Evolutionary conservation across 2,888 invertebrate species (phyloP).

Genomic region (Heteromyza rotundicornis): DNA sequence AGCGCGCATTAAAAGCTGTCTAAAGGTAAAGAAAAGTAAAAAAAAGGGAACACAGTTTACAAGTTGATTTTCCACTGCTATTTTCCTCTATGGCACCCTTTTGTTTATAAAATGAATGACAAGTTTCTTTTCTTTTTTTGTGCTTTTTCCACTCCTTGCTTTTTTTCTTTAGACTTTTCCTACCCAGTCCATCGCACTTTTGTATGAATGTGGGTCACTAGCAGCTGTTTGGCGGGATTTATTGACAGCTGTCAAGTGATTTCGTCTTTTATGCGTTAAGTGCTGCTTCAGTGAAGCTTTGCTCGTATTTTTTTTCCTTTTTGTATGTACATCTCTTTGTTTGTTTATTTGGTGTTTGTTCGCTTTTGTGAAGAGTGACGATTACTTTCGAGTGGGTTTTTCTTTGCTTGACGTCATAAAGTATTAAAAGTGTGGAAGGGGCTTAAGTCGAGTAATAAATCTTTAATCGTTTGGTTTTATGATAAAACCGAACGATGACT

Average conservation of each 20-base stretch:
- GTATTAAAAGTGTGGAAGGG: no score
- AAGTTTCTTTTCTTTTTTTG: not conserved
- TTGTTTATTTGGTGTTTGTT: not conserved
- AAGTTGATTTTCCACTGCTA: not conserved
- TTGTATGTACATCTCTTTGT: not conserved
- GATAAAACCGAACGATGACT: no score
- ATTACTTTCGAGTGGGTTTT: not conserved
- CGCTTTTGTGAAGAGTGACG: not conserved
- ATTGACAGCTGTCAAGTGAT: constrained; percentile 20
- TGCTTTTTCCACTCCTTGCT: not conserved
- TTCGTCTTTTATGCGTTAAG: constrained; percentile 13
- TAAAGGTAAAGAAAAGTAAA: not conserved
- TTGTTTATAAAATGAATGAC: not conserved
- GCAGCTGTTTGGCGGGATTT: constrained; percentile 9
- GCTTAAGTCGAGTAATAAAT: no score
- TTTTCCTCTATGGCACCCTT: not conserved
- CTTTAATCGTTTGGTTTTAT: no score
- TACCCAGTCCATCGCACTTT: not conserved
- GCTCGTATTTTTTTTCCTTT: not conserved
- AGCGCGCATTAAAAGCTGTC: not conserved
- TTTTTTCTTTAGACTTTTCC: not conserved
- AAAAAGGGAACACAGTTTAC: no score
- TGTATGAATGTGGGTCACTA: not conserved
- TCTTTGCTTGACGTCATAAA: not conserved
- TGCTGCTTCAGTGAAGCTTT: constrained; percentile 6